phyloP scores from a whole-genome alignment of 2,113 vertebrate species.

The Mesoclemmys tuberculata region DNA sequence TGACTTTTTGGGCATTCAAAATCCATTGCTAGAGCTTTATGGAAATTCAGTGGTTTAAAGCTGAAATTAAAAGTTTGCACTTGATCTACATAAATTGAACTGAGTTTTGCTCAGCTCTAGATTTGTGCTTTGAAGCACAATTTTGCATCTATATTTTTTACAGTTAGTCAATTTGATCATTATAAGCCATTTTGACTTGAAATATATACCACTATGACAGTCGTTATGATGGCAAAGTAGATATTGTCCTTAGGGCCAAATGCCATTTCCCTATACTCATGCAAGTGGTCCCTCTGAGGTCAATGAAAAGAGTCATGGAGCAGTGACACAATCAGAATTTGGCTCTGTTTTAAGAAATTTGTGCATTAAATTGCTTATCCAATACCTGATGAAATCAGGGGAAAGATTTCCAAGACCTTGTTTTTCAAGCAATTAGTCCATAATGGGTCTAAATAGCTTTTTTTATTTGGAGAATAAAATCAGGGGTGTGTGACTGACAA shows the following conservation, averaged over 20 bases:
- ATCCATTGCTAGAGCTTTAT: neutral
- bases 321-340: too few relatives aligned
- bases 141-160: too few relatives aligned
- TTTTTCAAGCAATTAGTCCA: conserved; percentile 59
- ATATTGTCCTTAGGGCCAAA: too few relatives aligned
- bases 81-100: neutral
- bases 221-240: too few relatives aligned
- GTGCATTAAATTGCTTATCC: neutral
- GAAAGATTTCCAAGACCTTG: neutral
- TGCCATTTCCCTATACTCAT: too few relatives aligned
- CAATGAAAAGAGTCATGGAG: too few relatives aligned
- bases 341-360: too few relatives aligned
- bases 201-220: too few relatives aligned
- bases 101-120: neutral
- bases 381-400: neutral
- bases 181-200: too few relatives aligned
- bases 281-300: too few relatives aligned
- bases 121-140: neutral
- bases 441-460: conserved; percentile 51
- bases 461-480: neutral
- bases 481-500: conserved; percentile 53
- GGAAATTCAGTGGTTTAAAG: neutral
- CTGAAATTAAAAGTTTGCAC: neutral
- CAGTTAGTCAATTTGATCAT: too few relatives aligned
- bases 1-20: neutral